phyloP scores from a whole-genome alignment of 2,113 vertebrate species.

The Ancistrus triradiatus region DNA sequence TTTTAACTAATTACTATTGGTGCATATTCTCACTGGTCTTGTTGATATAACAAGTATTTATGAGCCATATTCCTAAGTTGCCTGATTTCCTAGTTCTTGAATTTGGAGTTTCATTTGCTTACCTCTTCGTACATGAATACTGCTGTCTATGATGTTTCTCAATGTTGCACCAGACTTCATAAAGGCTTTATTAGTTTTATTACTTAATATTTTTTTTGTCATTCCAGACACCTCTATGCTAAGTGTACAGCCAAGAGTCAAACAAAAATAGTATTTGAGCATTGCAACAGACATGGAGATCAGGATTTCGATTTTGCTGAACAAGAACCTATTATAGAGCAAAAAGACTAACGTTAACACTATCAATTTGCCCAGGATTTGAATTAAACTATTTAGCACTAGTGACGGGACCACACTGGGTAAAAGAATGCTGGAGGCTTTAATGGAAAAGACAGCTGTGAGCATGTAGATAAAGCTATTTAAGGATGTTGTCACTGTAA shows the following conservation, averaged over 20 bases:
- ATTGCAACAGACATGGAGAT: constrained; percentile 10
- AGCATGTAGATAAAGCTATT: background rate
- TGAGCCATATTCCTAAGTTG: too few species aligned
- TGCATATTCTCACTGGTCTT: too few species aligned
- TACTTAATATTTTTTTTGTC: too few species aligned
- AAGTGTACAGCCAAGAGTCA: background rate
- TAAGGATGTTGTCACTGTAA: constrained; percentile 15
- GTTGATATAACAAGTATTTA: too few species aligned
- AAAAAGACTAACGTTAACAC: constrained; percentile 27
- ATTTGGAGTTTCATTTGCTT: too few species aligned
- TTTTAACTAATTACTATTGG: too few species aligned
- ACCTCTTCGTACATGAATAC: too few species aligned
- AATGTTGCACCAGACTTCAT: too few species aligned
- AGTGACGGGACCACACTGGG: constrained; percentile 17
- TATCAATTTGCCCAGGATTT: constrained; percentile 15
- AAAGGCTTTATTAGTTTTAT: too few species aligned
- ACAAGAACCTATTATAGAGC: constrained; percentile 33
- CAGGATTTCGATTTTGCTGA: constrained; percentile 29
- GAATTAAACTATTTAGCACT: constrained; percentile 10
- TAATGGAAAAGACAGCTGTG: too few species aligned
- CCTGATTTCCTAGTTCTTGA: too few species aligned
- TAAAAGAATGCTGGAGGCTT: constrained; percentile 12
- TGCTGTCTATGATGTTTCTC: too few species aligned
- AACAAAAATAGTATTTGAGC: constrained; percentile 14
- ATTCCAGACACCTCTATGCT: background rate